Percentiles rank a stretch among this genome's conserved stretches.
Conservation (phyloP, 2,888 invertebrate species). For the Dendrolimus pini region DNA sequence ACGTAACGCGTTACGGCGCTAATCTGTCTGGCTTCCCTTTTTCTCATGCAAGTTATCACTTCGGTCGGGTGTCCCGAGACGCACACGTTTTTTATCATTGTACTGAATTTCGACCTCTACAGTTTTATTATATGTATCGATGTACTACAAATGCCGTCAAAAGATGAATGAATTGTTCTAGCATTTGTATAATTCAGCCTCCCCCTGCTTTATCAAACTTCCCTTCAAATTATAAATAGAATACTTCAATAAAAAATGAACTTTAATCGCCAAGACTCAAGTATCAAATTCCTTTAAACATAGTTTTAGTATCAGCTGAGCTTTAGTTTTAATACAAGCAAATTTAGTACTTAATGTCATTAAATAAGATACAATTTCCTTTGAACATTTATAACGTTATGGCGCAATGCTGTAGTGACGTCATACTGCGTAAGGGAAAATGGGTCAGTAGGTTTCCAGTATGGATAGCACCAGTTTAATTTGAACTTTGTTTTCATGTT, state of each 20-base stretch:
- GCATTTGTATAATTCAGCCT: background rate
- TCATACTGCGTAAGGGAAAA: constrained; percentile 54
- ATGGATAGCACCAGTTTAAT: constrained; percentile 4
- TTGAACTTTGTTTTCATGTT: constrained; percentile 2
- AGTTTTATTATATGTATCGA: too few relatives aligned
- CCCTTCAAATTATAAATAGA: background rate
- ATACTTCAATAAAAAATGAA: background rate
- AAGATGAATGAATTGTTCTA: too few relatives aligned
- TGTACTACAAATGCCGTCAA: too few relatives aligned
- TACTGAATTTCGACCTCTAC: too few relatives aligned
- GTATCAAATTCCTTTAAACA: background rate
- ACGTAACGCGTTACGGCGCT: too few relatives aligned
- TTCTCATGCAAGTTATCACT: too few relatives aligned
- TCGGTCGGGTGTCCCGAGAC: too few relatives aligned
- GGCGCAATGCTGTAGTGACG: constrained; percentile 58
- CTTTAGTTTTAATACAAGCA: background rate
- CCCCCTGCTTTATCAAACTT: background rate
- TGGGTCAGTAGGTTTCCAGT: constrained; percentile 39
- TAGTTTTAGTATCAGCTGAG: background rate
- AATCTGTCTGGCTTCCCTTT: too few relatives aligned
- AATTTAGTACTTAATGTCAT: background rate
- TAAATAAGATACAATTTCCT: constrained; percentile 26
- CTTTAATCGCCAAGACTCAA: too few relatives aligned
- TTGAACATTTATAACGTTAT: constrained; percentile 25
- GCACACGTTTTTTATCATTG: too few relatives aligned